Base-by-base conservation (phyloP, 1,140 invertebrate genomes). In the Philopotamus ludificatus region DNA sequence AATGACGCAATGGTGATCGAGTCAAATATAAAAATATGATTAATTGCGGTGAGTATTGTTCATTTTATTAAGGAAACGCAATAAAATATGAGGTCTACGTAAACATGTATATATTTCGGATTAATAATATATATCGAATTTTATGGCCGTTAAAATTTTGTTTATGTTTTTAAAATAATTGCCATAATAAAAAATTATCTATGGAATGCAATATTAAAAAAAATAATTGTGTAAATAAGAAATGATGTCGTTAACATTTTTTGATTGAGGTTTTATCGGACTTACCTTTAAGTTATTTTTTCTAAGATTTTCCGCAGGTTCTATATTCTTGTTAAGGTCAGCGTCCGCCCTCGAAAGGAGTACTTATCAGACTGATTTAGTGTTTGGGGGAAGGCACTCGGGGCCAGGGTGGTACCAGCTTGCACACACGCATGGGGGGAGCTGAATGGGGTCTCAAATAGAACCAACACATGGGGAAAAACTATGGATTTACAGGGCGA, bases 311-410 rank as follows among this genome's bases (percentile, higher is more conserved):
- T 25, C 8, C 7, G 4, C 16, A 15, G 4, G 25, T n/a, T 39
- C 25, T 16, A 34, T 7, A 34, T 34, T 34, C 28, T 12, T 7
- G 12, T 12, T 4, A 4, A 34, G 20, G 12, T 2, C n/a, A n/a
- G 23, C 54, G 54, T 60, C 21, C 41, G 12, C 7, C 23, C 42
- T 4, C 20, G 4, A 47, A 1, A 23, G 41, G 8, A 16, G 42
- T 25, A 47, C 10, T 60, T 60, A 60, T 60, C 57, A 47, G 57
- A 60, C 57, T 60, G 57, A 60, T 47, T 47, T 47, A 58, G 15
- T n/a, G n/a, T n/a, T n/a, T n/a, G n/a, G 44, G 44, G 10, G 7
- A 47, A 16, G 18, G 20, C n/a, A 15, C 18, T 53, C 23, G 23
- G n/a, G 7, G 18, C 25, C 42, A 23, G 41, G 57, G 42, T 44